Percentiles rank a stretch among this genome's conserved stretches.
Conservation (phyloP, 2,888 invertebrate species). For the Ectobius pallidus region DNA sequence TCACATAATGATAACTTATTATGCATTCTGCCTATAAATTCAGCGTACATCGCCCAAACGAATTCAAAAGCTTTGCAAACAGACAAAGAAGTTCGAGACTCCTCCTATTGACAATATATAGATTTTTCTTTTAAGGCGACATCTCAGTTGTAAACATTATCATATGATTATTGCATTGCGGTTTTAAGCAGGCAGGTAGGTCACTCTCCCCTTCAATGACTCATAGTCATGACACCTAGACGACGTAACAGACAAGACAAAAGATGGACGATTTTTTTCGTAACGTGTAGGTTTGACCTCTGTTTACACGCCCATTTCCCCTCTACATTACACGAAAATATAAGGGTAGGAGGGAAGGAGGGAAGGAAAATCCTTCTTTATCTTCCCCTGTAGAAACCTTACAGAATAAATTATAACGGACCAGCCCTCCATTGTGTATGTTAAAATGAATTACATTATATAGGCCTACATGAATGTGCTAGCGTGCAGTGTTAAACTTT, state of each 20-base stretch:
- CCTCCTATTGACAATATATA: constrained; percentile 24
- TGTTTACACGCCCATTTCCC: background rate
- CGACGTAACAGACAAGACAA: constrained; percentile 23
- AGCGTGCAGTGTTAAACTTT: too few relatives aligned
- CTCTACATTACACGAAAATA: background rate
- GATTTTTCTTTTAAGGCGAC: background rate
- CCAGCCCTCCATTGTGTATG: constrained; percentile 27
- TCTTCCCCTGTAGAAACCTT: constrained; percentile 23
- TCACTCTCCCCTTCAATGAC: background rate
- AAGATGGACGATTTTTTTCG: constrained; percentile 23
- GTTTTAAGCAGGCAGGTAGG: background rate
- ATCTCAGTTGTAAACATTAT: too few relatives aligned
- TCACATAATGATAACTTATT: background rate
- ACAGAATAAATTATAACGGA: constrained; percentile 29
- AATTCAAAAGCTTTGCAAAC: background rate
- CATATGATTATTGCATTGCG: background rate
- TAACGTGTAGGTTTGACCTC: constrained; percentile 17
- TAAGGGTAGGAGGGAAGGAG: background rate
- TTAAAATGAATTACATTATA: constrained; percentile 27
- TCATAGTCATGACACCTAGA: constrained; percentile 3
- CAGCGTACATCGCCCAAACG: constrained; percentile 14
- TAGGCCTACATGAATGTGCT: background rate
- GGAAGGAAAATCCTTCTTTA: constrained; percentile 23
- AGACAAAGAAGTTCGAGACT: background rate
- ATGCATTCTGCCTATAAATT: too few relatives aligned